Evolutionary conservation across 2,113 vertebrate genomes (phyloP).

Genomic region (Arenaria interpres): DNA sequence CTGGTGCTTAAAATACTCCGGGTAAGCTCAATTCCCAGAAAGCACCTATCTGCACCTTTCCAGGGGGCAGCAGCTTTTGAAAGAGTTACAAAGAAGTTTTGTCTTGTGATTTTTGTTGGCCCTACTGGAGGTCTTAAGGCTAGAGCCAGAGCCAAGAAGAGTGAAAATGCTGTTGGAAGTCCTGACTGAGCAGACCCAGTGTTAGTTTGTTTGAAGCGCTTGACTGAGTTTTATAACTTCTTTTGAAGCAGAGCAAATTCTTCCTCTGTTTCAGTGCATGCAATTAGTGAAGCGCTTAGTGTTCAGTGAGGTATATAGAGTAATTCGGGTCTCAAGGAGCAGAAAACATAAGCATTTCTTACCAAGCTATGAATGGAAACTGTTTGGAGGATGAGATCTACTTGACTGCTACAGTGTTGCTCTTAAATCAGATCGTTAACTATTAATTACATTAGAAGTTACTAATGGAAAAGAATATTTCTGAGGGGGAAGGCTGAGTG

Average conservation of each 20-base stretch:
- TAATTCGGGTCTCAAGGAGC: neutral
- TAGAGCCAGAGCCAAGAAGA: neutral
- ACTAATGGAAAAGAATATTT: neutral
- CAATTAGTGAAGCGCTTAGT: neutral
- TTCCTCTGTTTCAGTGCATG: neutral
- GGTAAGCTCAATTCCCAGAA: neutral
- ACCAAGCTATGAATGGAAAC: neutral
- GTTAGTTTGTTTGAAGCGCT: neutral
- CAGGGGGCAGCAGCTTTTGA: neutral
- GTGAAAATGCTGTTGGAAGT: neutral
- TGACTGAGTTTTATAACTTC: neutral
- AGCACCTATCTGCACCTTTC: neutral
- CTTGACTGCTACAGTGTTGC: neutral
- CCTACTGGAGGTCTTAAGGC: fast-evolving
- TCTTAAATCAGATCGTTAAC: neutral
- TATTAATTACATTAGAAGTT: neutral
- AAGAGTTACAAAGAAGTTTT: neutral
- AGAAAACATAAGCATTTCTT: neutral
- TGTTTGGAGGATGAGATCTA: neutral
- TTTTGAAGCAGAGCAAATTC: neutral
- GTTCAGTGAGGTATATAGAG: neutral
- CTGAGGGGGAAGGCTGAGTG: neutral
- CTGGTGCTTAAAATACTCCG: neutral
- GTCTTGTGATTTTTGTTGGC: fast-evolving
- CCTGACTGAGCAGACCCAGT: neutral